Evolutionary conservation across 2,113 vertebrate genomes (phyloP).

Genomic region (Perca fluviatilis): DNA sequence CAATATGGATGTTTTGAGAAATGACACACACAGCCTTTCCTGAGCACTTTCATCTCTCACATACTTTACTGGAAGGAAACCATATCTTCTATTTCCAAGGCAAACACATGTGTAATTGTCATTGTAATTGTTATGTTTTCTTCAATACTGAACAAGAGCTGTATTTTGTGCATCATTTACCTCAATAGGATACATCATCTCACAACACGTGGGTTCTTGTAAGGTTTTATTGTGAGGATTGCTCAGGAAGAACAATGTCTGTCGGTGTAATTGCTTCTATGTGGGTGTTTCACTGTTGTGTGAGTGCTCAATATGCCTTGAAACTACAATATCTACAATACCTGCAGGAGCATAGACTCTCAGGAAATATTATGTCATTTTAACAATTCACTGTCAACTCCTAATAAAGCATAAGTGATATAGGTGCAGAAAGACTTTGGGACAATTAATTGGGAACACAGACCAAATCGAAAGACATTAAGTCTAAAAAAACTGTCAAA

Average conservation of each 20-base stretch:
- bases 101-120: conserved; percentile 9
- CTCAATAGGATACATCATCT: neutral
- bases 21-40: conserved; percentile 30
- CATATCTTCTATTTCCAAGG: neutral
- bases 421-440: neutral
- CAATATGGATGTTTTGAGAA: conserved; percentile 48
- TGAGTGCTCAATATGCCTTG: conserved; percentile 15
- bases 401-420: neutral
- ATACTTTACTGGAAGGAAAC: conserved; percentile 7
- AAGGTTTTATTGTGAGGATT: conserved; percentile 13
- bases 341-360: neutral
- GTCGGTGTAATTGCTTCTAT: conserved; percentile 20
- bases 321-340: neutral
- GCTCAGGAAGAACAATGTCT: neutral
- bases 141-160: neutral
- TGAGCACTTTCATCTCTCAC: conserved; percentile 25
- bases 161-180: neutral
- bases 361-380: neutral
- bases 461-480: neutral
- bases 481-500: neutral
- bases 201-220: neutral
- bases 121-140: neutral
- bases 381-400: conserved; percentile 1
- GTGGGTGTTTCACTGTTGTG: conserved; percentile 1
- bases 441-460: neutral